A percentile compares a stretch with the other conserved stretches of the same genome.
These are phyloP conservation scores for Eilema griseolum DNA, from an alignment of 2,888 invertebrate genomes.

Conservation along the genomic window DNA sequence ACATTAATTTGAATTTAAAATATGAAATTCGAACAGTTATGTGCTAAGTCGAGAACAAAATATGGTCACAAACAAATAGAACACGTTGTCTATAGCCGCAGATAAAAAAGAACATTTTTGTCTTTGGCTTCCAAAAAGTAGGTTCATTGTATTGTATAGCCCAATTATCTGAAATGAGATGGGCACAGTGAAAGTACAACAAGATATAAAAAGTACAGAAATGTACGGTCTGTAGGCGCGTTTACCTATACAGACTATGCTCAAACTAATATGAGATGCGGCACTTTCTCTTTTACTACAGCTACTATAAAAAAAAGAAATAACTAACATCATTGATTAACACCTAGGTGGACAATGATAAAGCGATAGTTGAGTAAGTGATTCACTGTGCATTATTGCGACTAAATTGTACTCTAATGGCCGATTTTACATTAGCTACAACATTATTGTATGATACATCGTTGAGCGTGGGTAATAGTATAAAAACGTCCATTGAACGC, in stretches of 20 bases:
- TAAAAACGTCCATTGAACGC: too few relatives aligned
- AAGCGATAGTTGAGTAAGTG: not conserved
- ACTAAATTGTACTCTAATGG: not conserved
- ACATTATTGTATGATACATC: too few relatives aligned
- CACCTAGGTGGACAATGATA: not conserved
- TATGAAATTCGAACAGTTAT: not conserved
- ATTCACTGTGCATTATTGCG: not conserved
- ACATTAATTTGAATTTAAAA: not conserved
- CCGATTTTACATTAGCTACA: too few relatives aligned
- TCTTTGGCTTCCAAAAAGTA: not conserved
- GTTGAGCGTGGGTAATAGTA: too few relatives aligned
- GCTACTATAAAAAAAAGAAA: slow-evolving; percentile 21
- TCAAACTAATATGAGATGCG: slow-evolving; percentile 14
- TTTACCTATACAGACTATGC: slow-evolving; percentile 24
- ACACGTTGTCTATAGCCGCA: not conserved
- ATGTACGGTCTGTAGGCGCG: not conserved
- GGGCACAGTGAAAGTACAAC: not conserved
- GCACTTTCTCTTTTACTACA: slow-evolving; percentile 43
- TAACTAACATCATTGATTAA: not conserved
- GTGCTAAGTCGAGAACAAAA: not conserved
- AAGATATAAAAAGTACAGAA: slow-evolving; percentile 3
- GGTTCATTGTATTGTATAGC: slow-evolving; percentile 1
- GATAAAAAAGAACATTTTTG: not conserved
- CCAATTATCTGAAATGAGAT: slow-evolving; percentile 2
- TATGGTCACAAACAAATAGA: not conserved